Evolutionary conservation across 2,113 vertebrate genomes (phyloP), one percentile per base, ranked within the genome.

Genomic region (Clinocottus analis): DNA sequence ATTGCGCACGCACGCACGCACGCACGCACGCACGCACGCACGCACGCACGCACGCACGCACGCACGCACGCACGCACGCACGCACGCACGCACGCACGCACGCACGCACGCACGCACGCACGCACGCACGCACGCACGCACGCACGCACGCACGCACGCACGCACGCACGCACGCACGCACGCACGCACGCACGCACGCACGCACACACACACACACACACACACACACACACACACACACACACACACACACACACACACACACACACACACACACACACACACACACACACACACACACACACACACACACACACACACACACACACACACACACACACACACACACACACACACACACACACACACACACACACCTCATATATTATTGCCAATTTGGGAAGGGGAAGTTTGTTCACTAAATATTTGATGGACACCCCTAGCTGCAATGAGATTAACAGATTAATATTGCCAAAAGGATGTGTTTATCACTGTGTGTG

Each of bases 391-490:
- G 72, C 66, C 76, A 79, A 66, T 86, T 71, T 78, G 56, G 81
- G 83, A 83, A 56, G 61, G 35, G 85, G 71, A 91, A 67, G 88
- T 91, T 92, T 92, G 89, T 87, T 84, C 69, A 43, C 76, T 94
- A 90, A 92, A 93, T 94, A 92, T 92, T 94, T 93, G 85, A 94
- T 92, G 88, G 88, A 84, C 80, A 90, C 85, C 67, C 67, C 63
- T 17, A 73, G 69, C 79, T 83, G 82, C 65, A 70, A 49, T 67
- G 85, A 89, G 87, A 94, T 92, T 89, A 88, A 91, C 79, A 75
- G 87, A 93, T 91, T 90, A 88, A 91, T 89, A 53, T 82, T 87
- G 77, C 63, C 76, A 77, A 84, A 86, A 75, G 73, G 59, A 89
- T 55, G 64, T 77, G 78, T 84, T 83, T 80, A 78, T 90, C 49